Evolutionary conservation across 2,797 vertebrate species (phyloP), one percentile per base, ranked within the genome.

Genomic region (Choloepus didactylus): DNA sequence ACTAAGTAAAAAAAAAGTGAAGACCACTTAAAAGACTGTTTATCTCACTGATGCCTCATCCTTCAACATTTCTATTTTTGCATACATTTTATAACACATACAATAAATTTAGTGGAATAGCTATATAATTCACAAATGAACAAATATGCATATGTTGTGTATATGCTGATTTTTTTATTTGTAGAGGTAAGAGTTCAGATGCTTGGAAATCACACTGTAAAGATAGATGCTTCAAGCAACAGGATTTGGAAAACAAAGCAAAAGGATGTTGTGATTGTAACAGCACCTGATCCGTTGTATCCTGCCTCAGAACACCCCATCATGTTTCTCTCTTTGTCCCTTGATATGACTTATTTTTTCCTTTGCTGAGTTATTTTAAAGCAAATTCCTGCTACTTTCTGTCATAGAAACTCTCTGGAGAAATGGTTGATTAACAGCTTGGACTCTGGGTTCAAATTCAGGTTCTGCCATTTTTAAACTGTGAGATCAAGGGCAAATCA

Each of bases 371-470:
- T 81, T 83, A 59, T 27, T 19, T 49, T 14, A 60, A 79, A 91
- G 67, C 15, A 46, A 80, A 41, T 69, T 21, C 11, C 31, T 64
- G 60, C 49, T 2, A 12, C 44, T 23, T 76, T 21, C 54, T 82
- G 38, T 1, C 1, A 5, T 23, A 54, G 46, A 35, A 44, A 66
- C 15, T 73, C 69, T 73, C 66, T 6, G 31, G 54, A 4, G 81
- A 70, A 87, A 59, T 49, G 67, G 23, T 21, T 60, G 31, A 44
- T 19, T 35, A 46, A 25, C 59, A 80, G 6, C 7, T 27, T 69
- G 38, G 31, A 62, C 31, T 11, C 0, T 0, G 5, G 0, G 16
- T 76, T 81, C 41, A 49, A 10, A 49, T 49, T 12, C 49, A 49
- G 12, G 49, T 49, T 12, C 12, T 49, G 9, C 49, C 49, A 49